Conservation (phyloP, 2,113 vertebrate species). For the Oreocharis arfaki region DNA sequence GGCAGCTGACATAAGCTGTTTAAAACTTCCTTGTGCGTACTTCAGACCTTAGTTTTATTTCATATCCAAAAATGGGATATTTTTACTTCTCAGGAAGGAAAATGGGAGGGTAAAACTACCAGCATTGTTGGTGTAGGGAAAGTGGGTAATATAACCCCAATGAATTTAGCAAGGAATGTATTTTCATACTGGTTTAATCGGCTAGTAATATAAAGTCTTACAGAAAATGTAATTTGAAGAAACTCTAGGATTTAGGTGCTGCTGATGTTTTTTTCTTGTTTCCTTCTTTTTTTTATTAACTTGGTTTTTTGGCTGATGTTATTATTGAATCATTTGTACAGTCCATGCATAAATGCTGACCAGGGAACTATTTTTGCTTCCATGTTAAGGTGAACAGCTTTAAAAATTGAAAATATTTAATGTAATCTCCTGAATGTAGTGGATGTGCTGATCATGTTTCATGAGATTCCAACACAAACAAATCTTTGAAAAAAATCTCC, state of each 20-base stretch:
- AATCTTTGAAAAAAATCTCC: not conserved
- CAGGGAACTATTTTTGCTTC: not conserved
- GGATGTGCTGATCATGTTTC: constrained; percentile 48
- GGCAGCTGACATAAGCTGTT: not conserved
- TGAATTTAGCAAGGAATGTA: not conserved
- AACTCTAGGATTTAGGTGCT: not conserved
- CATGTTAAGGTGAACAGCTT: constrained; percentile 32
- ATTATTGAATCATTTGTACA: not conserved
- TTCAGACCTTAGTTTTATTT: not conserved
- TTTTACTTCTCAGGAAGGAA: not conserved
- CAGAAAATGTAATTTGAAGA: not conserved
- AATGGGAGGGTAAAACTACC: not conserved
- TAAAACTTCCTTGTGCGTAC: not conserved
- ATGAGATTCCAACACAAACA: constrained; percentile 63
- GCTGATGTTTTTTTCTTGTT: not conserved
- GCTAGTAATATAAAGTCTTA: not conserved
- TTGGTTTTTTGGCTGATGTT: not conserved
- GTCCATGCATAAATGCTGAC: not conserved
- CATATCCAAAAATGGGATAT: not conserved
- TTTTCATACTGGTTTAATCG: not conserved
- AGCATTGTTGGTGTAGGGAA: not conserved
- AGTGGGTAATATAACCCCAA: not conserved
- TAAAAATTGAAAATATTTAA: constrained; percentile 40
- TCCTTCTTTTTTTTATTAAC: not conserved
- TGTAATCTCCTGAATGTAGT: constrained; percentile 4